phyloP scores from a whole-genome alignment of 2,113 vertebrate species.

The Solenodon paradoxus region DNA sequence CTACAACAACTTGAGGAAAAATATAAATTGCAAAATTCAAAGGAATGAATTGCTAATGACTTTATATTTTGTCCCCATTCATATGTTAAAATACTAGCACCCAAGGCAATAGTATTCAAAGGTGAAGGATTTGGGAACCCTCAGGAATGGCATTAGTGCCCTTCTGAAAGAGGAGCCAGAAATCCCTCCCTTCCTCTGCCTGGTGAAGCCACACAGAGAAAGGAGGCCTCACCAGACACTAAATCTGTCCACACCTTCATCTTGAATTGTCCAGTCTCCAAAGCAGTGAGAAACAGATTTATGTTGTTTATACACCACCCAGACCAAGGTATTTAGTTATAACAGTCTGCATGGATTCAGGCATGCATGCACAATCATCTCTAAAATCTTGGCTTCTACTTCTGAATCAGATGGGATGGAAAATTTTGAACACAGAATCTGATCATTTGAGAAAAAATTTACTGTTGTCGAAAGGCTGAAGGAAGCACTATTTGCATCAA shows the following conservation, averaged over 20 bases:
- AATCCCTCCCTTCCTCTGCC: not conserved
- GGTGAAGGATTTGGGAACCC: not conserved
- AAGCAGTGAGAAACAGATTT: not conserved
- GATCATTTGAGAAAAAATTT: not conserved
- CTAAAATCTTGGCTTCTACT: not conserved
- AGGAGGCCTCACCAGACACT: not conserved
- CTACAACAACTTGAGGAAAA: no score
- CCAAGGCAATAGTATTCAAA: not conserved
- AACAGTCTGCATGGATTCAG: not conserved
- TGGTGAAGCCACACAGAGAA: not conserved
- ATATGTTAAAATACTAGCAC: not conserved
- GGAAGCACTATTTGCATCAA: not conserved
- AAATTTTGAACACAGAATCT: not conserved
- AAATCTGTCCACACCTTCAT: not conserved
- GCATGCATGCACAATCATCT: not conserved
- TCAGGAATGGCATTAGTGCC: not conserved
- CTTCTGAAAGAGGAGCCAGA: accelerated
- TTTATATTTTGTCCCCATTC: not conserved
- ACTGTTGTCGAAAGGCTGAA: not conserved
- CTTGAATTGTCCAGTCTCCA: not conserved
- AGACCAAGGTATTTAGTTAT: not conserved
- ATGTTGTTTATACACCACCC: not conserved
- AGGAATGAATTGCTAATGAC: not conserved
- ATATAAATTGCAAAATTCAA: conserved; percentile 36
- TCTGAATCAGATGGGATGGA: not conserved